Base-by-base conservation (phyloP, 2,888 invertebrate species). In the Agrenia bidenticulata region DNA sequence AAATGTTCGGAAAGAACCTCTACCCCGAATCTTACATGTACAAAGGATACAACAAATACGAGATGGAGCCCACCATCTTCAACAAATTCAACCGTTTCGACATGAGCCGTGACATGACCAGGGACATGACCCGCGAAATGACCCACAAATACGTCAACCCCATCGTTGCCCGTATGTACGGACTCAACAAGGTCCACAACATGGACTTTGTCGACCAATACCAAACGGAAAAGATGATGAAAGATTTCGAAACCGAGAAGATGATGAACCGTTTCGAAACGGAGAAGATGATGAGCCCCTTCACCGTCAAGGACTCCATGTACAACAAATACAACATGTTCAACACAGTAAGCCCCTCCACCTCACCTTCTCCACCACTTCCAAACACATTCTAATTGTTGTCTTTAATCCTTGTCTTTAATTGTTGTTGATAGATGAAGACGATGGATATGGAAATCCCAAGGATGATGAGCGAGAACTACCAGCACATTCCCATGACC, bases 241-340 rank as follows among this genome's bases (percentile, higher is more conserved):
- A 56, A 41, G n/a, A 32, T 27, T 49, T 55, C 51, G 32, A 62
- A 21, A 54, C 54, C 42, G 37, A 54, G 27, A 62, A 62, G 13
- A 55, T 62, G 26, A 42, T 26, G 7, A 26, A 60, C 50, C 50
- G 50, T 23, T 24, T 24, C 45, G 45, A 59, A 23, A 59, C 45
- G 45, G 45, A 19, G 24, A 59, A 59, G 59, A 45, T 45, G 26
- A 50, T 45, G 15, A 39, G 17, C 37, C 39, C 41, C 41, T 24
- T 24, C 2, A 24, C n/a, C 41, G 39, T 11, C 7, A 39, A 11
- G 9, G 15, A 11, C 39, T 15, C 39, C 15, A 15, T 11, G 15
- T 39, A 39, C 15, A 7, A 39, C 15, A 7, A 39, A 39, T 39
- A 11, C 39, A 39, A 39, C 39, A 39, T 39, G 39, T 39, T 11